Conservation (phyloP, 2,888 invertebrate species). For the Malthinus seriepunctatus region DNA sequence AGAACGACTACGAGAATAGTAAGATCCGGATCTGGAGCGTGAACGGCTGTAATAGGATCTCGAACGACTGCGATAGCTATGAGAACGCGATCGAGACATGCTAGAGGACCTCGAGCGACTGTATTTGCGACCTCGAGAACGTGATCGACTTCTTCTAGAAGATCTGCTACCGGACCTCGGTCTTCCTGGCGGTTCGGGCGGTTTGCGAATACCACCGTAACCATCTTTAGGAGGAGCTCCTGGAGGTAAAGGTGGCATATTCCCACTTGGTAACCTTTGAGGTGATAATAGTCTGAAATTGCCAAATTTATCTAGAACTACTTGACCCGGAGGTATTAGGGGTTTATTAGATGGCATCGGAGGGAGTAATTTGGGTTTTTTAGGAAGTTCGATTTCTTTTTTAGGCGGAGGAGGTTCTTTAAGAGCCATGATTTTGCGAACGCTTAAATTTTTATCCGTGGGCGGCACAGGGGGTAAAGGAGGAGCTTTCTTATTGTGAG, state of each 20-base stretch:
- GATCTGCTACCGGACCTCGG: conserved; percentile 60
- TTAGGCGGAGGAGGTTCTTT: conserved; percentile 63
- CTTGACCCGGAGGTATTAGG: conserved; percentile 57
- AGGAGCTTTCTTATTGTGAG: conserved; percentile 23
- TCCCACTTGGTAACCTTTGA: conserved; percentile 53
- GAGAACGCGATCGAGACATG: conserved; percentile 56
- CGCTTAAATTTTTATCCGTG: conserved; percentile 63
- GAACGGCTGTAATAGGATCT: conserved; percentile 66
- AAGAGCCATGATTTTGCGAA: conserved; percentile 66
- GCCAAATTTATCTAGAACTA: conserved; percentile 75
- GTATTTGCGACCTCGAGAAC: conserved; percentile 58
- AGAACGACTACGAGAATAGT: conserved; percentile 63
- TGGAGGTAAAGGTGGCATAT: conserved; percentile 53
- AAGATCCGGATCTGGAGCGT: conserved; percentile 54
- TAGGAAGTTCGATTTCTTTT: conserved; percentile 43
- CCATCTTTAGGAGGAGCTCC: conserved; percentile 60
- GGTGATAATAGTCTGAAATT: conserved; percentile 66
- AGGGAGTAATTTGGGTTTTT: conserved; percentile 42
- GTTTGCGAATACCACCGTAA: conserved; percentile 44
- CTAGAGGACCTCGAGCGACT: conserved; percentile 53
- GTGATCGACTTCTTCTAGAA: conserved; percentile 68
- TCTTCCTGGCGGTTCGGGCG: conserved; percentile 54
- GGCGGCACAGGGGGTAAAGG: conserved; percentile 46
- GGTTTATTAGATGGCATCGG: conserved; percentile 41
- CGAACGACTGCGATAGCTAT: conserved; percentile 57